Base-by-base conservation (phyloP, 2,888 invertebrate genomes). In the Drosophila antonietae region DNA sequence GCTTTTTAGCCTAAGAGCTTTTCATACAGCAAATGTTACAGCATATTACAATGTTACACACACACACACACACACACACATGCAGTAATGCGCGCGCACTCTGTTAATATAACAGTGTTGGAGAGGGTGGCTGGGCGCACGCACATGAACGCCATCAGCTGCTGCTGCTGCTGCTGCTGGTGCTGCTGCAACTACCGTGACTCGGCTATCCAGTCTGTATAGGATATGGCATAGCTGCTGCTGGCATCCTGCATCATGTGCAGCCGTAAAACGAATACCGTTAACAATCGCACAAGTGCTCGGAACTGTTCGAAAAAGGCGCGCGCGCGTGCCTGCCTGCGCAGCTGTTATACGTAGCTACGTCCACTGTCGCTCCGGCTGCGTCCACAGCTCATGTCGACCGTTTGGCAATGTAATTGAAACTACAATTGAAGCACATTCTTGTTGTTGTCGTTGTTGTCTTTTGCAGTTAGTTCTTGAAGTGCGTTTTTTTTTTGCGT, bases 151-250 rank as follows among this genome's bases (percentile, higher is more conserved):
- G 63, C 51, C 68, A 46, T 56, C 68, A 68, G 47, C 68, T 35
- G 66, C 20, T 31, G 23, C n/a, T 33, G 43, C 37, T 39, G 37
- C 12, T 35, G 5, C 47, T 41, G 41, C 18, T 33, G 18, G n/a
- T 39, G 51, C 35, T 14, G 20, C 35, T 28, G 18, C 14, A n/a
- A 58, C 83, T 92, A 92, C 92, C 92, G 92, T 89, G 92, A 90
- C 74, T 93, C 93, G 69, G 91, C 89, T 74, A 93, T 91, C 93
- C 93, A 93, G 82, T 93, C 93, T 78, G 92, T 90, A 77, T 93
- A 93, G 84, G 93, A 92, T 75, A 93, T 88, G 70, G 92, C 91
- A 84, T 91, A 93, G 76, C 91, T 90, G 83, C 90, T 91, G 69
- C 91, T 91, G 74, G 91, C 91, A 91, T 93, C 93, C 86, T 83